These are phyloP conservation scores for Nyleta sp. DNA, from an alignment of 2,888 invertebrate species.

Conservation along the genomic window DNA sequence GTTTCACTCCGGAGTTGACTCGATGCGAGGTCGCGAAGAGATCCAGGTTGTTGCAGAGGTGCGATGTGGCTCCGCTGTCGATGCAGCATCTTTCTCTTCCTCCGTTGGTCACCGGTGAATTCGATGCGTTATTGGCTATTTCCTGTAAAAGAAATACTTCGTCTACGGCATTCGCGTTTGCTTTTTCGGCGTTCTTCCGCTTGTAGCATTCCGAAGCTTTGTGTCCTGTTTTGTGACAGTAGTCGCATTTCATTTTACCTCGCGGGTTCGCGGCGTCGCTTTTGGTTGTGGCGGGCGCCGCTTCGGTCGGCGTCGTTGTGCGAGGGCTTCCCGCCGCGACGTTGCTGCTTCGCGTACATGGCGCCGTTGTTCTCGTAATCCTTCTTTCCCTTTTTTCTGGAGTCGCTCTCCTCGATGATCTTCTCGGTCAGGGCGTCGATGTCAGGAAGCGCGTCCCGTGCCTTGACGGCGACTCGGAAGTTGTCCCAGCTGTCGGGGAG, in stretches of 20 bases:
- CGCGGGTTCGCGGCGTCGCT: neutral
- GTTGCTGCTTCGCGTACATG: neutral
- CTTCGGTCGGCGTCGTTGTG: neutral
- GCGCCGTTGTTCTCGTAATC: neutral
- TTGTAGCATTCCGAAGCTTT: neutral
- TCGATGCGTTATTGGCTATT: neutral
- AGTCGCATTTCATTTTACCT: neutral
- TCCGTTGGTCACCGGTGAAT: too few species aligned
- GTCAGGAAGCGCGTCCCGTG: neutral
- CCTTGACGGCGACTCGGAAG: neutral
- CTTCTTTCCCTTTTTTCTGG: neutral
- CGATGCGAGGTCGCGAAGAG: too few species aligned
- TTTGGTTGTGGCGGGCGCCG: neutral
- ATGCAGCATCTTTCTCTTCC: conserved; percentile 4
- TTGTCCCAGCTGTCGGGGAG: conserved; percentile 8
- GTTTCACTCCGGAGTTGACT: neutral
- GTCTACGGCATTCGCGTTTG: neutral
- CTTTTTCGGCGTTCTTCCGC: neutral
- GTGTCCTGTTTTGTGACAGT: conserved; percentile 1
- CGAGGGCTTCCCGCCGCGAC: neutral
- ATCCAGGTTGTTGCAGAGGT: neutral
- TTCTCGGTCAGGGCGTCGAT: neutral
- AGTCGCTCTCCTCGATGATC: conserved; percentile 8
- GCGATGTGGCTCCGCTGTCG: conserved; percentile 8
- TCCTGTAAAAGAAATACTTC: neutral